Percentiles rank a stretch among this genome's conserved stretches.
Evolutionary conservation across 2,113 vertebrate genomes (phyloP).

Genomic region (Syngnathus typhle): DNA sequence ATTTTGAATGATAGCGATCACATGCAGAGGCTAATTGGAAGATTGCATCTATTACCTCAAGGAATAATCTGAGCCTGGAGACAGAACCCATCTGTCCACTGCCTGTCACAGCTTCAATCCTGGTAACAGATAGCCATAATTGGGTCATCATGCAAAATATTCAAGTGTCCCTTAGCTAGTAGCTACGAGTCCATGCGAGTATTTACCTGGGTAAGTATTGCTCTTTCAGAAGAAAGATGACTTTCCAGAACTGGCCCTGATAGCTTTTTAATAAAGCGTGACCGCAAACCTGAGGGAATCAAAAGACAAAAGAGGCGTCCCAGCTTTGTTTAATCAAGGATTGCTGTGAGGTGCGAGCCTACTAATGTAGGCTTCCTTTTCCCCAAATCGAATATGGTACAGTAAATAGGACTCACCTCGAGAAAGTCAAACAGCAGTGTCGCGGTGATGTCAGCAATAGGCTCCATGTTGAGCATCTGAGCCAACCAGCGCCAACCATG

Average conservation of each 20-base stretch:
- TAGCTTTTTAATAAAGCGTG: slow-evolving; percentile 51
- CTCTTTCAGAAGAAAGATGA: slow-evolving; percentile 53
- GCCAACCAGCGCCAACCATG: slow-evolving; percentile 92
- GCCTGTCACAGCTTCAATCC: slow-evolving; percentile 54
- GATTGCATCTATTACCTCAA: slow-evolving; percentile 35
- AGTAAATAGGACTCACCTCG: slow-evolving; percentile 69
- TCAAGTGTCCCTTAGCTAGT: rapidly evolving
- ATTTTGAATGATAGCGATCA: background rate
- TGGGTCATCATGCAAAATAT: background rate
- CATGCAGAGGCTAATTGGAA: background rate
- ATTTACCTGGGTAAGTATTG: slow-evolving; percentile 56
- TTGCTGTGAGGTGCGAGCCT: background rate
- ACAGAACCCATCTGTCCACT: slow-evolving; percentile 57
- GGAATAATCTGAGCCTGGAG: slow-evolving; percentile 57
- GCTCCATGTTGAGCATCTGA: slow-evolving; percentile 92
- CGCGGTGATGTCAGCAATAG: slow-evolving; percentile 84
- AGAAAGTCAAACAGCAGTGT: slow-evolving; percentile 90
- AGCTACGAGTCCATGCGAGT: background rate
- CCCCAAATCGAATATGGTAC: background rate
- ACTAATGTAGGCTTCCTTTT: background rate
- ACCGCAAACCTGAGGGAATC: slow-evolving; percentile 50
- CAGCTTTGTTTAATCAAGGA: background rate
- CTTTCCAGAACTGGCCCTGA: slow-evolving; percentile 61
- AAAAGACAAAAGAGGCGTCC: background rate
- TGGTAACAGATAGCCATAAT: slow-evolving; percentile 10